Evolutionary conservation across 2,797 vertebrate genomes (phyloP), one percentile per base, ranked within the genome.

Genomic region (Cygnus olor): DNA sequence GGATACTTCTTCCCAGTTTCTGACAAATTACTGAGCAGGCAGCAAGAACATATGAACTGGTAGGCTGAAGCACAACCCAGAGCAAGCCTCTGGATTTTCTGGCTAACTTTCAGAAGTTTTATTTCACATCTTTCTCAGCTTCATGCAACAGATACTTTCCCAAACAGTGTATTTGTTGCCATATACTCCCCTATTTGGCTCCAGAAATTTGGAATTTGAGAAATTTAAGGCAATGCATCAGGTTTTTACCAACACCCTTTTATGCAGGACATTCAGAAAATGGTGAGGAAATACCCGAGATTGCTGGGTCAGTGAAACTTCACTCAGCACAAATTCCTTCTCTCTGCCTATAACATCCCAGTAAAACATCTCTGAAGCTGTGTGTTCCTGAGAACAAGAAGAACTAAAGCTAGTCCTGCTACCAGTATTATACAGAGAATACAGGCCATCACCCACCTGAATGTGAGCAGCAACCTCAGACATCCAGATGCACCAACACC

Each of bases 1-100:
- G 85, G 88, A 93, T 94, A 78, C 95, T 92, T 96, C 88, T 53
- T 83, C 81, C 57, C 57, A 24, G 10, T 61, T 92, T 56, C 84
- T 0, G 24, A 91, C 86, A 94, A 93, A 92, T 95, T 83, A 95
- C 90, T 0, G 20, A 94, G 58, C 58, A 90, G 76, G 89, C 86
- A 96, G 68, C 61, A 25, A 64, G 42, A 94, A 11, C 28, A 1
- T 30, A 34, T 47, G 66, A 72, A 47, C 81, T 27, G 51, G 38
- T 49, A 77, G 76, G 30, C 47, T 95, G 53, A 74, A 72, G 79
- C 60, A 76, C 14, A 82, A 28, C n/a, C 36, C 85, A 60, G 64
- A 88, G 36, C 34, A 36, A 71, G 38, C 8, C 38, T 65, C 78
- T 65, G 64, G 32, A 47, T 81, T 81, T 88, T 70, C 58, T 76